Evolutionary conservation across 2,113 vertebrate genomes (phyloP).

Genomic region (Chunga burmeisteri): DNA sequence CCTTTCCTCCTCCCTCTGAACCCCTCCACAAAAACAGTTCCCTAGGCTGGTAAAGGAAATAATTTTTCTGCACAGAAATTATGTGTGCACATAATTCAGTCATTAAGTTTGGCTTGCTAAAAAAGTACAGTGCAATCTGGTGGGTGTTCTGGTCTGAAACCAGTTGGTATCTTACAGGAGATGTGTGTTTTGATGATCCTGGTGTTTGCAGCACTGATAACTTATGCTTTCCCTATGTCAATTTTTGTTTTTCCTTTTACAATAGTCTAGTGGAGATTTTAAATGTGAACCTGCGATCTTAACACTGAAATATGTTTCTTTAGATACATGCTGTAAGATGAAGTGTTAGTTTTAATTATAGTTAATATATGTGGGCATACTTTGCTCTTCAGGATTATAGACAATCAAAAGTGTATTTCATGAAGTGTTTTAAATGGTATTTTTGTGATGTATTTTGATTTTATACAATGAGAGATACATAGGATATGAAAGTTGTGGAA

Average conservation of each 20-base stretch:
- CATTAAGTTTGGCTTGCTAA: neutral
- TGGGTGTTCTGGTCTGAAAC: neutral
- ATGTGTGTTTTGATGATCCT: neutral
- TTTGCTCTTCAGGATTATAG: neutral
- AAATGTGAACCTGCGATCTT: neutral
- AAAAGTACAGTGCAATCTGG: neutral
- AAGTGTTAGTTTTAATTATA: neutral
- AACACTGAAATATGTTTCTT: neutral
- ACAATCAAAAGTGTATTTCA: neutral
- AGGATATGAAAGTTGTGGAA: neutral
- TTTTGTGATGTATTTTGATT: neutral
- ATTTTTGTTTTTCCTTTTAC: neutral
- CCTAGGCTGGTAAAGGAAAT: neutral
- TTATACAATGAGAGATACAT: neutral
- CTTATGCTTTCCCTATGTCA: fast-evolving
- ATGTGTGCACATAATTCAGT: neutral
- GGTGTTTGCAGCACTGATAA: neutral
- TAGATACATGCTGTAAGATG: neutral
- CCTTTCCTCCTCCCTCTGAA: neutral
- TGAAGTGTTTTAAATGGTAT: neutral
- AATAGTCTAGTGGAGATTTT: neutral
- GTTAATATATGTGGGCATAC: neutral
- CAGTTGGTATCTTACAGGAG: neutral
- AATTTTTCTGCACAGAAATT: neutral
- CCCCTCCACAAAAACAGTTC: neutral